Conservation (phyloP, 2,113 vertebrate genomes). For the Condylura cristata region DNA sequence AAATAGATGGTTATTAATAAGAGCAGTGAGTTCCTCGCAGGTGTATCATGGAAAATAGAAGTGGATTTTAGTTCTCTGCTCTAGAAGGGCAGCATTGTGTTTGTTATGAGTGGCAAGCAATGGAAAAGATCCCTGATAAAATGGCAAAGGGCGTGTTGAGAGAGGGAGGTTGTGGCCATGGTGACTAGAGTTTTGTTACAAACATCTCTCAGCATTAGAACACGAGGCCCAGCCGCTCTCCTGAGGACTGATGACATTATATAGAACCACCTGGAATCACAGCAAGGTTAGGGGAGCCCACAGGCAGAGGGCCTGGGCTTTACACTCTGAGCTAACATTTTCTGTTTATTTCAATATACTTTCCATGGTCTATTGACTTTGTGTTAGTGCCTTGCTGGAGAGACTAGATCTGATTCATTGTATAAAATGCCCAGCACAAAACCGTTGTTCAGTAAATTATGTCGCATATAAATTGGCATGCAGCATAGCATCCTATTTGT, state of each 20-base stretch:
- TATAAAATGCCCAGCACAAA: background rate
- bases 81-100: background rate
- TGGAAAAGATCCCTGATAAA: background rate
- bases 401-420: background rate
- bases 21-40: slow-evolving; percentile 52
- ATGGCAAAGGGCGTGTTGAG: background rate
- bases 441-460: background rate
- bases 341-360: background rate
- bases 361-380: background rate
- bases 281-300: background rate
- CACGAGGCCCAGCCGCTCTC: background rate
- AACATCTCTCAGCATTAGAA: background rate
- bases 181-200: background rate
- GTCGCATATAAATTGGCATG: background rate
- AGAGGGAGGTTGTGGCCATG: background rate
- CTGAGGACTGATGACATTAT: background rate
- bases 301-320: background rate
- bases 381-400: background rate
- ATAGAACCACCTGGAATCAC: background rate
- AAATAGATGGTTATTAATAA: slow-evolving; percentile 52
- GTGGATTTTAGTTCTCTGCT: background rate
- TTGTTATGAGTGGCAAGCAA: background rate
- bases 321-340: background rate
- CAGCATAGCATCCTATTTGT: background rate
- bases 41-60: slow-evolving; percentile 67